These are phyloP conservation scores for Lasioglossum calceatum DNA, from an alignment of 2,888 invertebrate genomes.

Conservation along the genomic window DNA sequence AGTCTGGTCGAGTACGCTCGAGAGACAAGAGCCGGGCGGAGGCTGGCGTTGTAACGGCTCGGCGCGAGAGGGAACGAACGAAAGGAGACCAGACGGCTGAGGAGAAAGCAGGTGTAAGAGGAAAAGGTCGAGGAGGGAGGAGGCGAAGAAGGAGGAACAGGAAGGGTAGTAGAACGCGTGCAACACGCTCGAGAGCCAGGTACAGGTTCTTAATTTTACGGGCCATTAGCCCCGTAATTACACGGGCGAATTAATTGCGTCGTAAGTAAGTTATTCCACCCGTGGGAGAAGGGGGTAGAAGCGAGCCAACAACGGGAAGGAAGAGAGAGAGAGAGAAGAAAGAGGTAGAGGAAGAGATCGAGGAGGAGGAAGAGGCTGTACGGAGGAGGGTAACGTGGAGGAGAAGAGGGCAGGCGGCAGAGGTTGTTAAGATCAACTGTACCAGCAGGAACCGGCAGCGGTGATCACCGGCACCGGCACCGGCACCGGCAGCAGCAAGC, in stretches of 20 bases:
- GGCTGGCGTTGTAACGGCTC: neutral
- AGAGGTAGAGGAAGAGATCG: constrained; percentile 2
- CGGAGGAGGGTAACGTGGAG: constrained; percentile 20
- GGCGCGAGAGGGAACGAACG: constrained; percentile 26
- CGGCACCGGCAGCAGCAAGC: constrained; percentile 10
- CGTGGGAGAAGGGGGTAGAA: constrained; percentile 58
- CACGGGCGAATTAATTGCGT: constrained; percentile 79
- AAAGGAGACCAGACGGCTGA: constrained; percentile 15
- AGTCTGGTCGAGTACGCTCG: constrained; percentile 59
- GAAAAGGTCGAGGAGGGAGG: constrained; percentile 2
- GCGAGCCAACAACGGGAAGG: constrained; percentile 46
- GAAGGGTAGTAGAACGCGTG: constrained; percentile 63
- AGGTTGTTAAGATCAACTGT: constrained; percentile 69
- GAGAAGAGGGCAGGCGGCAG: constrained; percentile 45
- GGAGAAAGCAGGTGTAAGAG: constrained; percentile 15
- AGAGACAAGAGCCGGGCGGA: constrained; percentile 22
- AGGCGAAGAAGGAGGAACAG: constrained; percentile 25
- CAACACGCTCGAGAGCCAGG: constrained; percentile 67
- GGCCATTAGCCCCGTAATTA: constrained; percentile 80
- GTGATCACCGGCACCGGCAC: constrained; percentile 50
- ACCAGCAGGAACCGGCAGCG: constrained; percentile 54
- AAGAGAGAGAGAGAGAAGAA: neutral
- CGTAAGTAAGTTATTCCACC: constrained; percentile 79
- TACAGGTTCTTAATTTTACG: constrained; percentile 80
- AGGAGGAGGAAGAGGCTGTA: neutral